Evolutionary conservation across 1,140 invertebrate species (phyloP), one percentile per base, ranked within the genome.

Genomic region (Drosophila leontia): DNA sequence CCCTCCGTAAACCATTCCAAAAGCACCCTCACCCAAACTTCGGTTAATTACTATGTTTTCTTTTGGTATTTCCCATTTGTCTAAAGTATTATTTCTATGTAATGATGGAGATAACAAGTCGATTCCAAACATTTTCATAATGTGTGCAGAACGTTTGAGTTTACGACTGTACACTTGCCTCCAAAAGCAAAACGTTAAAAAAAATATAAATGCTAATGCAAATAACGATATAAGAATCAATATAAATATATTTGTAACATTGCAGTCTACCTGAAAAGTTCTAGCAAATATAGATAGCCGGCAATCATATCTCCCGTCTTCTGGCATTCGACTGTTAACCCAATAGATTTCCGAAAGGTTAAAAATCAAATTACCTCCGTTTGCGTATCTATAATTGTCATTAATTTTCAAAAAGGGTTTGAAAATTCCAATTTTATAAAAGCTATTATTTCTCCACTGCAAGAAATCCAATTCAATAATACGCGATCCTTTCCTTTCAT

Each of bases 11-110:
- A 98, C 97, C 0, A 95, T 97, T 26, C 97, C 97, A 92, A 98
- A 98, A 1, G 97, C 97, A n/a, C 98, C 97, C 90, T 97, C 96
- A 1, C 97, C 97, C 0, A 98, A 93, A 86, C 96, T 96, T 19
- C 97, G 93, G 93, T 98, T 98, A n/a, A 98, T 95, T n/a, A 98
- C 96, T 3, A 98, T 96, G 51, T 95, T 94, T 72, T 98, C 96
- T 44, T 97, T 93, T 0, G 96, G 95, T 35, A 98, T 94, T 93
- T 98, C 97, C 97, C 97, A 98, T 80, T 97, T 96, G 85, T 98
- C 97, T 12, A 98, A 93, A 1, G 91, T 93, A 63, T 93, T 82
- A 11, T 94, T 93, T 77, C 93, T 93, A 55, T 93, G 93, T 0
- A 93, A 92, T 26, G 94, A 82, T 37, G 92, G 82, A 60, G 94